These are phyloP conservation scores for Muscidifurax raptorellus DNA, from an alignment of 1,140 invertebrate genomes.

Conservation along the genomic window DNA sequence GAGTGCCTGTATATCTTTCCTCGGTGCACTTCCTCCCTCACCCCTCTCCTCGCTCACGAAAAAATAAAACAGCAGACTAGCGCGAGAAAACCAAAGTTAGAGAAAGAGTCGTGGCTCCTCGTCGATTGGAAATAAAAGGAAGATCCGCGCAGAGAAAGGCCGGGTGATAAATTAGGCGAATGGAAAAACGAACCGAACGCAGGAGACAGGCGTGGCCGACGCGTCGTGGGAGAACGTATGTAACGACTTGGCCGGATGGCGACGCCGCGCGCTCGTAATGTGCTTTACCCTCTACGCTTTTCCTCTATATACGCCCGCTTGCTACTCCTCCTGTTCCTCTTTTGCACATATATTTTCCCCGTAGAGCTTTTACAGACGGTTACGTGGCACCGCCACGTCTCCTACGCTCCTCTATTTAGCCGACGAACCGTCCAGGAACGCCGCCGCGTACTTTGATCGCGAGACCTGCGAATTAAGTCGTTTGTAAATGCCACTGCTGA, in stretches of 20 bases:
- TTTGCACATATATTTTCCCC: background rate
- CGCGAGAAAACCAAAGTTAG: background rate
- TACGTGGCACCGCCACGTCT: background rate
- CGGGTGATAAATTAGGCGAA: conserved; percentile 14
- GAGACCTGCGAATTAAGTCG: background rate
- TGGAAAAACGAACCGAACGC: background rate
- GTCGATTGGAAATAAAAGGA: background rate
- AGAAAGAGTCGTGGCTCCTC: background rate
- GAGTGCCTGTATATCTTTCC: background rate
- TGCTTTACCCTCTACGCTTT: conserved; percentile 2
- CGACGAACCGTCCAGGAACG: background rate
- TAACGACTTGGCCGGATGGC: conserved; percentile 24
- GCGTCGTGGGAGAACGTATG: background rate
- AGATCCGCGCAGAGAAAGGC: background rate
- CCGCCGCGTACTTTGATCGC: background rate
- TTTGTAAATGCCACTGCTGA: too few species aligned
- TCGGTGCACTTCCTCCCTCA: background rate
- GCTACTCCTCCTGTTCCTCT: background rate
- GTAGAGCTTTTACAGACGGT: background rate
- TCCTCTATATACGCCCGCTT: background rate
- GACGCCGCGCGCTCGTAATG: conserved; percentile 4
- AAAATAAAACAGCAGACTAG: background rate
- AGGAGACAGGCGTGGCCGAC: conserved; percentile 9
- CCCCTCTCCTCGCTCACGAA: too few species aligned
- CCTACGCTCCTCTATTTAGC: background rate